These are phyloP conservation scores for Carcina quercana DNA, from an alignment of 2,888 invertebrate species.

Conservation along the genomic window DNA sequence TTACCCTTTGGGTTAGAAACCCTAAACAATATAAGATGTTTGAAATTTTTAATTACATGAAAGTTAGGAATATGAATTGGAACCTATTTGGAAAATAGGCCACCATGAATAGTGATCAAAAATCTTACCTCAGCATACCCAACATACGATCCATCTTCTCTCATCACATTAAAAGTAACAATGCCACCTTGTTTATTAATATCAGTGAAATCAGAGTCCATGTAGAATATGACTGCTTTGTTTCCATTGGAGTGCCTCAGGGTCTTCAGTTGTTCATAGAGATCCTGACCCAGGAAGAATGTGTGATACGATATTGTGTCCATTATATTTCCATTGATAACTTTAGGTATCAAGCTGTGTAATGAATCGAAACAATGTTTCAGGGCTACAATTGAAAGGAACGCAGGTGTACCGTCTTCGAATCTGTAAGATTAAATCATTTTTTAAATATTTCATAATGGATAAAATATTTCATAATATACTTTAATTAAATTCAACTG, in stretches of 20 bases:
- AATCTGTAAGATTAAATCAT: conserved; percentile 74
- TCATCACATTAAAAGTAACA: conserved; percentile 90
- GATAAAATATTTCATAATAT: not conserved
- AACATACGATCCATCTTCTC: conserved; percentile 84
- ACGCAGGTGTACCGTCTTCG: conserved; percentile 96
- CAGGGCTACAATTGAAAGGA: conserved; percentile 87
- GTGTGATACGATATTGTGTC: conserved; percentile 82
- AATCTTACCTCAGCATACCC: conserved; percentile 88
- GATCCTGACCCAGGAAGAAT: conserved; percentile 82
- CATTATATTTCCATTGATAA: conserved; percentile 64
- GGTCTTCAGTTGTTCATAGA: conserved; percentile 75
- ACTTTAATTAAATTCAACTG: not conserved
- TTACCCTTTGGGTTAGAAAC: too few relatives aligned
- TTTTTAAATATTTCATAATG: too few relatives aligned
- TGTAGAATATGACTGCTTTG: conserved; percentile 81
- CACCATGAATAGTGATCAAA: too few relatives aligned
- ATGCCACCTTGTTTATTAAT: conserved; percentile 84
- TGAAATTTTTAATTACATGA: too few relatives aligned
- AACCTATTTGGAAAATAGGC: too few relatives aligned
- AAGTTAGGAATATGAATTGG: too few relatives aligned
- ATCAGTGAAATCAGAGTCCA: conserved; percentile 80
- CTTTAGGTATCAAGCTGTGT: conserved; percentile 75
- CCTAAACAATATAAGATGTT: too few relatives aligned
- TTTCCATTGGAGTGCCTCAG: conserved; percentile 83
- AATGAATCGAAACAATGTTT: conserved; percentile 88